These are phyloP conservation scores for Varecia variegata DNA, from an alignment of 2,797 vertebrate species.

Conservation along the genomic window DNA sequence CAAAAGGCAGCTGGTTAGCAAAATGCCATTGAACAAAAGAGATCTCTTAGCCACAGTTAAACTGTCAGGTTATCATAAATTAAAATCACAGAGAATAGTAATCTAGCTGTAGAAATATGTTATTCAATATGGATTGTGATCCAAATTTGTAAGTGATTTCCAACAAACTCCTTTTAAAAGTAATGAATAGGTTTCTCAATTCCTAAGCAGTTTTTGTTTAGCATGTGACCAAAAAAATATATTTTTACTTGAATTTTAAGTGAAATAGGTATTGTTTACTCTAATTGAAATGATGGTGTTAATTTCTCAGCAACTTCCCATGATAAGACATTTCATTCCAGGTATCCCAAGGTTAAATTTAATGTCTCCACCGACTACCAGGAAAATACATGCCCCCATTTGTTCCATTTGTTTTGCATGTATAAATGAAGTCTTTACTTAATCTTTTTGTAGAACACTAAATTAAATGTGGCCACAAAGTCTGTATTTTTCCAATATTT, in stretches of 20 bases:
- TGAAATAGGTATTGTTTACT: neutral
- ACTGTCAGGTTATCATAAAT: neutral
- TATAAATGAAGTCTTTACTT: constrained; percentile 46
- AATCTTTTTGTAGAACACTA: constrained; percentile 51
- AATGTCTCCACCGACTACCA: neutral
- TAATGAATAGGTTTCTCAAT: neutral
- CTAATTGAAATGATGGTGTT: neutral
- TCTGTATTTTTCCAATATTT: constrained; percentile 68
- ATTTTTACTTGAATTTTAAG: neutral
- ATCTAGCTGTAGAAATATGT: constrained; percentile 12
- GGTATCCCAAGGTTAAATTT: constrained; percentile 47
- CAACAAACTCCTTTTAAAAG: neutral
- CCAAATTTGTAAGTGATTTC: neutral
- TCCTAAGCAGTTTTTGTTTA: neutral
- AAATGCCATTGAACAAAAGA: constrained; percentile 14
- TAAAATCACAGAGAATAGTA: constrained; percentile 11
- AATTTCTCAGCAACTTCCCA: constrained; percentile 42
- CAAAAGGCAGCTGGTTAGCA: constrained; percentile 15
- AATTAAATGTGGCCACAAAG: constrained; percentile 57
- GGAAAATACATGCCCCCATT: neutral
- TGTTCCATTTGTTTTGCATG: constrained; percentile 3
- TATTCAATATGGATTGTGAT: neutral
- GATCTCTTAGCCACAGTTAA: constrained; percentile 42
- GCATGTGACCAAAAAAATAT: neutral
- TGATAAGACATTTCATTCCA: constrained; percentile 30